Conservation (phyloP, 2,888 invertebrate species). For the Margaritifera margaritifera region DNA sequence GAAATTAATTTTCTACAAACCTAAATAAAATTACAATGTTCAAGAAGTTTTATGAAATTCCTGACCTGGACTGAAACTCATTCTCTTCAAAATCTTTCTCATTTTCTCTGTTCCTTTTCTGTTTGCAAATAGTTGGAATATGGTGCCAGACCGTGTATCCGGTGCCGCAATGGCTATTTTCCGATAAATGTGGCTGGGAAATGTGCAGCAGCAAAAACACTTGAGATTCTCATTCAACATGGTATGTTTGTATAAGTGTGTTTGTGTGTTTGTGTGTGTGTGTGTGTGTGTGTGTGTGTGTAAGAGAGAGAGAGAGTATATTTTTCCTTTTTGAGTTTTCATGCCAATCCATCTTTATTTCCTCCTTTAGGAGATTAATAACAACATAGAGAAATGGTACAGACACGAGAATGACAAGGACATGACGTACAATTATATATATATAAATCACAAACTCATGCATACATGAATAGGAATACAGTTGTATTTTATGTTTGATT, state of each 20-base stretch:
- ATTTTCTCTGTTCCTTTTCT: conserved; percentile 3
- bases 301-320: too few species aligned
- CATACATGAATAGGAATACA: too few species aligned
- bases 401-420: too few species aligned
- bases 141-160: conserved; percentile 83
- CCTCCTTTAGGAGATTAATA: too few species aligned
- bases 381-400: too few species aligned
- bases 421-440: too few species aligned
- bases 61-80: too few species aligned
- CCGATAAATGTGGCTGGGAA: conserved; percentile 93
- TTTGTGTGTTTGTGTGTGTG: not conserved
- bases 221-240: conserved; percentile 88
- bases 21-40: not conserved
- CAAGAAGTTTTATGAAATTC: not conserved
- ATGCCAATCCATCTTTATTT: too few species aligned
- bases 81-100: not conserved
- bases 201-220: conserved; percentile 88
- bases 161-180: conserved; percentile 91
- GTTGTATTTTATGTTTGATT: too few species aligned
- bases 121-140: conserved; percentile 81
- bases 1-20: not conserved
- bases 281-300: too few species aligned
- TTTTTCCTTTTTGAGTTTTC: too few species aligned
- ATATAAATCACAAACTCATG: too few species aligned
- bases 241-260: conserved; percentile 76